A percentile compares a stretch with the other conserved stretches of the same genome.
Evolutionary conservation across 2,888 invertebrate species (phyloP).

Genomic region (Oxytorus armatus): DNA sequence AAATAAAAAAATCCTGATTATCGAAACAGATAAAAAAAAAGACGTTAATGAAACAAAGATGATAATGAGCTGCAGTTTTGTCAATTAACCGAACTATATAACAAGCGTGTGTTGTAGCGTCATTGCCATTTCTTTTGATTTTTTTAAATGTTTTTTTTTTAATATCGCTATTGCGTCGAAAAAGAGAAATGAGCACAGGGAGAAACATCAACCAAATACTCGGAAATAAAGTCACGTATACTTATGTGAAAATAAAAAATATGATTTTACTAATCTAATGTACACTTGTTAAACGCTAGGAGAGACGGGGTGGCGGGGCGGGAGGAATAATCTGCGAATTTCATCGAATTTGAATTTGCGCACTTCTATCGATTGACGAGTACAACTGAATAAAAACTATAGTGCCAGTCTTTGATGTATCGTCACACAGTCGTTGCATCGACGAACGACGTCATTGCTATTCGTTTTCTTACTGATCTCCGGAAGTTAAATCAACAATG

Average conservation of each 20-base stretch:
- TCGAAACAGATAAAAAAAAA: constrained; percentile 1
- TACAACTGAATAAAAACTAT: constrained; percentile 56
- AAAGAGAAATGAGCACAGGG: neutral
- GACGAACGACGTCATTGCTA: constrained; percentile 55
- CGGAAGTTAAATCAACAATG: constrained; percentile 43
- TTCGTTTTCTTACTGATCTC: constrained; percentile 55
- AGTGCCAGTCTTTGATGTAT: constrained; percentile 64
- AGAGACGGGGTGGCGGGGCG: constrained; percentile 11
- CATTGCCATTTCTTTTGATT: constrained; percentile 19
- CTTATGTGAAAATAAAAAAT: constrained; percentile 55
- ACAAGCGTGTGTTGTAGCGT: constrained; percentile 34
- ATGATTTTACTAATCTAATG: constrained; percentile 59
- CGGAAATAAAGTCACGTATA: constrained; percentile 15
- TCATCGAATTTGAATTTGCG: constrained; percentile 45
- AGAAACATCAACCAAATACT: constrained; percentile 3
- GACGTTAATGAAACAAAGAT: neutral
- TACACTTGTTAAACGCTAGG: constrained; percentile 55
- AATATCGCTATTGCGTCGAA: neutral
- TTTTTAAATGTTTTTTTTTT: too few species aligned
- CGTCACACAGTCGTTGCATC: constrained; percentile 39
- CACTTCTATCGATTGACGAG: constrained; percentile 59
- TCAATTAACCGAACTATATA: constrained; percentile 16
- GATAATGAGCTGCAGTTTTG: constrained; percentile 17
- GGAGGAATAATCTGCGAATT: constrained; percentile 33
- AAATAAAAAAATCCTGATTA: neutral